A percentile compares a stretch with the other conserved stretches of the same genome.
These are phyloP conservation scores for Diorhabda carinulata DNA, from an alignment of 1,140 invertebrate species.

Conservation along the genomic window DNA sequence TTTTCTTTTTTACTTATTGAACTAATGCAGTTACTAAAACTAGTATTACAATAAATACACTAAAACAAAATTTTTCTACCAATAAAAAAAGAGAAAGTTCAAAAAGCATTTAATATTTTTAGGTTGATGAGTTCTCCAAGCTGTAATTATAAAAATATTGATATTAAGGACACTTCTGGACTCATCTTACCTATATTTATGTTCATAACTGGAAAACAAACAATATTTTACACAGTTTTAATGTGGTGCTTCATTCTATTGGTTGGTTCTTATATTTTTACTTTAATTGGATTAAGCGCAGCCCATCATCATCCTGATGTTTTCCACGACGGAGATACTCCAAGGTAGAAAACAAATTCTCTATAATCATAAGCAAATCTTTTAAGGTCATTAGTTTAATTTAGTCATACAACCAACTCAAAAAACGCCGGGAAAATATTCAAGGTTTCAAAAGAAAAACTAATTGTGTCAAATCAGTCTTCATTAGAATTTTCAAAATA, in stretches of 20 bases:
- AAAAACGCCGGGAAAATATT: too few species aligned
- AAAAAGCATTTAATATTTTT: background rate
- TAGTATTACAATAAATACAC: too few species aligned
- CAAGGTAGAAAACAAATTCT: conserved; percentile 45
- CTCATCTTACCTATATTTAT: conserved; percentile 55
- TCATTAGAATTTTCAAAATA: too few species aligned
- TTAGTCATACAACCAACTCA: too few species aligned
- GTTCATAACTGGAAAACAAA: conserved; percentile 46
- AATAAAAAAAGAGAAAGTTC: too few species aligned
- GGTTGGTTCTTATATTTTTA: conserved; percentile 61
- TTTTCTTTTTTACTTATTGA: too few species aligned
- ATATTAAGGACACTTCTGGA: conserved; percentile 47
- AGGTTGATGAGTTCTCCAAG: conserved; percentile 22
- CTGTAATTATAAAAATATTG: conserved; percentile 19
- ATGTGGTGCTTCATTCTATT: conserved; percentile 60
- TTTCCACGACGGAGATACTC: conserved; percentile 76
- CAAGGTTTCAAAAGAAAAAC: too few species aligned
- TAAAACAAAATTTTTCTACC: too few species aligned
- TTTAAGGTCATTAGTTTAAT: too few species aligned
- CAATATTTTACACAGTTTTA: conserved; percentile 44
- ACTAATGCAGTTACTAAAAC: too few species aligned
- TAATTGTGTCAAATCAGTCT: too few species aligned
- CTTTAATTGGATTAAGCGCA: conserved; percentile 65
- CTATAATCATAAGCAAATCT: too few species aligned
- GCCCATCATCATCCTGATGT: conserved; percentile 80